A percentile compares a stretch with the other conserved stretches of the same genome.
These are phyloP conservation scores for Calameuta pallipes DNA, from an alignment of 2,888 invertebrate species.

Conservation along the genomic window DNA sequence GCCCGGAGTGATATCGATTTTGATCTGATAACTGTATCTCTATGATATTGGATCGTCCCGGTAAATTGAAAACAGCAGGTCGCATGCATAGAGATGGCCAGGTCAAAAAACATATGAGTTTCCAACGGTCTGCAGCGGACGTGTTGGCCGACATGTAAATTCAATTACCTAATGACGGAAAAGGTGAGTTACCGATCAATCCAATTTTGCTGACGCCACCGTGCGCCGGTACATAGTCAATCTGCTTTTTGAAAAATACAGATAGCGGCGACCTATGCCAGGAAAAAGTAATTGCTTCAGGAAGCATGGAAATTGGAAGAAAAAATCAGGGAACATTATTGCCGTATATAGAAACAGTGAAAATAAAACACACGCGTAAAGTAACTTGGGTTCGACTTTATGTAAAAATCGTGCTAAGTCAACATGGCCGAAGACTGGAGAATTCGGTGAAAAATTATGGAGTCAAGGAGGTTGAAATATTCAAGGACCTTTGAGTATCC, in stretches of 20 bases:
- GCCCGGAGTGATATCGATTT: background rate
- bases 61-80: background rate
- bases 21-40: background rate
- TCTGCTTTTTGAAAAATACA: background rate
- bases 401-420: background rate
- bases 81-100: background rate
- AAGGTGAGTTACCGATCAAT: slow-evolving; percentile 8
- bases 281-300: background rate
- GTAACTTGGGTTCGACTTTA: background rate
- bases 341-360: background rate
- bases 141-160: slow-evolving; percentile 3
- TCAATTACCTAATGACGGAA: slow-evolving; percentile 2
- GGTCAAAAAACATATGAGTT: background rate
- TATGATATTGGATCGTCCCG: background rate
- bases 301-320: background rate
- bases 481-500: background rate
- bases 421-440: background rate
- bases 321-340: background rate
- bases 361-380: background rate
- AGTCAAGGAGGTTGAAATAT: background rate
- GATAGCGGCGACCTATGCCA: background rate
- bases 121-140: background rate
- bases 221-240: background rate
- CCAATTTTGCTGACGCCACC: background rate
- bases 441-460: background rate